Conservation (phyloP, 1,140 invertebrate species). For the Rhagoletis zephyria region DNA sequence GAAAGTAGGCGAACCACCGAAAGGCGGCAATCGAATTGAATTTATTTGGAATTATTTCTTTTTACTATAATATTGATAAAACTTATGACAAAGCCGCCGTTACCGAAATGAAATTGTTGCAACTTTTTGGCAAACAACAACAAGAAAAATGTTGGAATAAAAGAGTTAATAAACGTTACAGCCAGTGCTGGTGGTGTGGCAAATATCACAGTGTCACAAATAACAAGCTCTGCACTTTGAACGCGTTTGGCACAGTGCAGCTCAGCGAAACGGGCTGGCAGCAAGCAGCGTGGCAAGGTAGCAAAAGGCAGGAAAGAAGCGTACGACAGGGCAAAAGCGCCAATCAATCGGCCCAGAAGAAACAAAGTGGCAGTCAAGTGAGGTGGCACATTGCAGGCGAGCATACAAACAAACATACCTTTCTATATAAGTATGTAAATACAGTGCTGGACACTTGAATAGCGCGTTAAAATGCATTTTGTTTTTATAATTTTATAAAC, state of each 20-base stretch:
- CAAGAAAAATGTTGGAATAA: neutral
- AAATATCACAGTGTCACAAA: neutral
- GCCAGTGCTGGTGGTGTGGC: neutral
- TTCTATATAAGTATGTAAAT: too few relatives aligned
- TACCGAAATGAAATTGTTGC: conserved; percentile 38
- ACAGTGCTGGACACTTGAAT: too few relatives aligned
- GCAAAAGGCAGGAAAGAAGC: neutral
- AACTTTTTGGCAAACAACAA: neutral
- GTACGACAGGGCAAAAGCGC: neutral
- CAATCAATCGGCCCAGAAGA: conserved; percentile 3
- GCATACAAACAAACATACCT: neutral
- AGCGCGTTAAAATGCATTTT: too few relatives aligned
- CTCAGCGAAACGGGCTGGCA: neutral
- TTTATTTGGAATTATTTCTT: conserved; percentile 31
- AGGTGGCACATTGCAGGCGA: neutral
- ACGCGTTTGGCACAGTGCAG: neutral
- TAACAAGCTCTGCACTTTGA: neutral
- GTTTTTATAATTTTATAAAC: too few relatives aligned
- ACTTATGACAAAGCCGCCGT: conserved; percentile 35
- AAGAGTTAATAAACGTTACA: too few relatives aligned
- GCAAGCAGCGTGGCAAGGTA: neutral
- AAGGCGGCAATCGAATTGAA: conserved; percentile 21
- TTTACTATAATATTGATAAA: conserved; percentile 38
- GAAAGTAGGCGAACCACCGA: neutral
- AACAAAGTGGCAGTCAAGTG: neutral